Evolutionary conservation across 2,797 vertebrate genomes (phyloP).

Genomic region (Menidia menidia): DNA sequence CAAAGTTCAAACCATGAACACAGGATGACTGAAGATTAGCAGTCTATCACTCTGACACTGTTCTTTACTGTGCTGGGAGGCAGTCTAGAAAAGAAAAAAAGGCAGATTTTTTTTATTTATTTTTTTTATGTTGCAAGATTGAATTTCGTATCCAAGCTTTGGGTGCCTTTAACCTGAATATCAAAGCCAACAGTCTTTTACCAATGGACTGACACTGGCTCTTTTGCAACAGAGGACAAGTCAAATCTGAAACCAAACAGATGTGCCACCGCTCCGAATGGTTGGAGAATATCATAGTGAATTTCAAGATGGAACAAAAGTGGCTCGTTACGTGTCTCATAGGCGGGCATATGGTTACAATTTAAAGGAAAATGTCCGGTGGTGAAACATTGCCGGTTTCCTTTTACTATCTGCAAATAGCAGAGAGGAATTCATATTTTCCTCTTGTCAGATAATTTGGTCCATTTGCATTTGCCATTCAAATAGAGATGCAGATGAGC

Average conservation of each 20-base stretch:
- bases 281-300: slow-evolving; percentile 49
- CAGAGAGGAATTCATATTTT: slow-evolving; percentile 75
- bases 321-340: slow-evolving; percentile 55
- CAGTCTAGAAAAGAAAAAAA: slow-evolving; percentile 34
- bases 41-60: slow-evolving; percentile 41
- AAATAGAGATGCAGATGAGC: slow-evolving; percentile 76
- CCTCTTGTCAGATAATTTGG: slow-evolving; percentile 81
- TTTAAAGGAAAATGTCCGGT: slow-evolving; percentile 50
- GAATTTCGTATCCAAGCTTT: slow-evolving; percentile 49
- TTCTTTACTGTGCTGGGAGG: slow-evolving; percentile 50
- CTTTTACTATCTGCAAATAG: slow-evolving; percentile 69
- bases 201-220: slow-evolving; percentile 41
- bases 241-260: slow-evolving; percentile 60
- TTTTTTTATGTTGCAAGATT: slow-evolving; percentile 24
- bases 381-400: slow-evolving; percentile 32
- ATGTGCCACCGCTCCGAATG: slow-evolving; percentile 34
- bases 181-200: slow-evolving; percentile 46
- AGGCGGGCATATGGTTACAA: slow-evolving; percentile 52
- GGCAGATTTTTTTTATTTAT: background rate
- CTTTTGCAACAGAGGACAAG: slow-evolving; percentile 42
- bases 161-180: slow-evolving; percentile 48
- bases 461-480: slow-evolving; percentile 82
- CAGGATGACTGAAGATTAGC: slow-evolving; percentile 35
- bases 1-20: slow-evolving; percentile 43
- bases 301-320: slow-evolving; percentile 53